A percentile compares a stretch with the other conserved stretches of the same genome.
These are phyloP conservation scores for Fringilla coelebs DNA, from an alignment of 2,797 vertebrate genomes.

Conservation along the genomic window DNA sequence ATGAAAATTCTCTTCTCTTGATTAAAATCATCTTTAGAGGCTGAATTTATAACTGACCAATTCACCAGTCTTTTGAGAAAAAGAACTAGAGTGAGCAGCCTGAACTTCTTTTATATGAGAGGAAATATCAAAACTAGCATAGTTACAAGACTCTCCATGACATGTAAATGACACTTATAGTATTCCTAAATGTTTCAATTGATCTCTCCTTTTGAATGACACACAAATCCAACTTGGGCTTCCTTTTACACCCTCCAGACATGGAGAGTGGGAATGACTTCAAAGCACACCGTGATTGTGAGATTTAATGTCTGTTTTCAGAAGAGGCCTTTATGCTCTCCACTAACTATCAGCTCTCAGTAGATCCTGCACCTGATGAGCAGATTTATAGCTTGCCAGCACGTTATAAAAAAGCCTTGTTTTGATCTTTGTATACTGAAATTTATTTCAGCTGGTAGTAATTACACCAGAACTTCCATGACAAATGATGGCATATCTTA, in stretches of 20 bases:
- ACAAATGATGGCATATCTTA: background rate
- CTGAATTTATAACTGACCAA: constrained; percentile 8
- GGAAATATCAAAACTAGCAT: background rate
- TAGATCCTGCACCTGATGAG: constrained; percentile 11
- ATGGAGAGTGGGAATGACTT: background rate
- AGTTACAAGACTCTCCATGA: background rate
- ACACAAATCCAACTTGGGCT: background rate
- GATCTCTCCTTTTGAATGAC: background rate
- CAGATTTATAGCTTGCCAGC: constrained; percentile 20
- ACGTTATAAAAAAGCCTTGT: background rate
- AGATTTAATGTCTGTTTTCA: constrained; percentile 6
- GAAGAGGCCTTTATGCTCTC: background rate
- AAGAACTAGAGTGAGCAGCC: background rate
- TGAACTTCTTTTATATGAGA: background rate
- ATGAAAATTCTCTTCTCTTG: background rate
- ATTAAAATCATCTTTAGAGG: constrained; percentile 8
- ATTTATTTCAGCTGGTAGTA: constrained; percentile 32
- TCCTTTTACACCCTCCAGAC: background rate
- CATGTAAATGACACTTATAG: background rate
- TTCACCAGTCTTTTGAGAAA: background rate
- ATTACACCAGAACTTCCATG: background rate
- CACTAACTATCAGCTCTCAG: background rate
- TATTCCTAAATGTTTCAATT: background rate
- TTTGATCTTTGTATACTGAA: constrained; percentile 14
- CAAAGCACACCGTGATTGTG: background rate